Evolutionary conservation across 1,140 invertebrate genomes (phyloP), one percentile per base, ranked within the genome.

Genomic region (Orius insidiosus): DNA sequence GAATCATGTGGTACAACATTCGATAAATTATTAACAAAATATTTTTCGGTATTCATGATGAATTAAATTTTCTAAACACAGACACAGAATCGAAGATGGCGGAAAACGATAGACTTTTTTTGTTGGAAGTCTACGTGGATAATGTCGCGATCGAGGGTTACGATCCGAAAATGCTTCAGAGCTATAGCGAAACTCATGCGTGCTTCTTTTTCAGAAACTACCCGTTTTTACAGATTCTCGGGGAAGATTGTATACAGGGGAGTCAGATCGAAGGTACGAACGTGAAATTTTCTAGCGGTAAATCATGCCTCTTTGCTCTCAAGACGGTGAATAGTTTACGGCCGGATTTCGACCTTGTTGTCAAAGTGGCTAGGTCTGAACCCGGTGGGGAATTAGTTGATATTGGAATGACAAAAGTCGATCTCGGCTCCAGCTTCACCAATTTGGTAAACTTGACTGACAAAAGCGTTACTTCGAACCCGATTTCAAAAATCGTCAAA

Each of bases 401-500:
- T 9, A 56, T 68, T 10, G 65, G 63, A 4, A 54, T 48, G 38
- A 50, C 59, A 15, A 47, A 55, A 9, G 58, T 67, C 6, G 54
- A 64, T 15, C 45, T 56, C 0, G 58, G 54, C 15, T 47, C 57
- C 34, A 50, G 63, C 2, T 53, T 66, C 4, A 63, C 62, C n/a
- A 46, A 48, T 0, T 39, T 63, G 14, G 35, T 66, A 5, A 50
- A 49, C 7, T 49, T 55, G n/a, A 50, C 48, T 11, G 52, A 51
- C 53, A 49, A 54, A 55, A 7, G 33, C 38, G 7, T 42, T 45
- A 40, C 30, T 38, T 19, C 33, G 45, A 10, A 57, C 56, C 42
- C 57, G 53, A 0, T 59, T 48, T 34, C 58, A 47, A 53, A 70
- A 60, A 66, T 69, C 0, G 54, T 72, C 5, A 75, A 74, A 53